These are phyloP conservation scores for Styela clava DNA, from an alignment of 23 tunicate species.

Conservation along the genomic window DNA sequence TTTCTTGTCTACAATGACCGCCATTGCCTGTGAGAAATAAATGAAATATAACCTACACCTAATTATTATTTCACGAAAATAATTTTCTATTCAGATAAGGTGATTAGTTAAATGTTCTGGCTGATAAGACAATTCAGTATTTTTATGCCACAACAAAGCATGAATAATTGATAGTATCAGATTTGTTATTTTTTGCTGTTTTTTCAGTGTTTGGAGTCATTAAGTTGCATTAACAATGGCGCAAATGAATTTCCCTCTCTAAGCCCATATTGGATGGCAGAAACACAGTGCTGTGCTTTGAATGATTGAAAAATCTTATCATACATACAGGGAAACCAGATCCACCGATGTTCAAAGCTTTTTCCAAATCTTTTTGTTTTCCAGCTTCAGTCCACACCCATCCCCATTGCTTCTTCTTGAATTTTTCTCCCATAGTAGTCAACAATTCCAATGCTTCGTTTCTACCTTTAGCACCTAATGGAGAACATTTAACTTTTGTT, in stretches of 20 bases:
- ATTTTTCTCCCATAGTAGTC: slow-evolving; percentile 60
- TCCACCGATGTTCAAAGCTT: slow-evolving; percentile 75
- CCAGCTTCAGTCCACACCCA: slow-evolving; percentile 89
- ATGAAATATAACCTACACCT: no score
- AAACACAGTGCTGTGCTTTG: no score
- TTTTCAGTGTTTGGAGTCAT: background rate
- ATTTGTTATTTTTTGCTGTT: no score
- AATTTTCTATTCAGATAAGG: no score
- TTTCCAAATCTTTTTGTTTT: slow-evolving; percentile 69
- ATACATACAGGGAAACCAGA: slow-evolving; percentile 85
- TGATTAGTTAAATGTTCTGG: background rate
- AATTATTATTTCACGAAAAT: no score
- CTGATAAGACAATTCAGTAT: background rate
- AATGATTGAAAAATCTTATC: no score
- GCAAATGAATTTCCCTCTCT: no score
- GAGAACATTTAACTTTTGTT: no score
- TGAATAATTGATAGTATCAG: no score
- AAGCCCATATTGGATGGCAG: no score
- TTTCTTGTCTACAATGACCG: slow-evolving; percentile 67
- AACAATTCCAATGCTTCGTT: slow-evolving; percentile 66
- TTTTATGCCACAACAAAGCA: background rate
- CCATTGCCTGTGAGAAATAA: slow-evolving; percentile 47
- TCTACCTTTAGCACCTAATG: slow-evolving; percentile 73
- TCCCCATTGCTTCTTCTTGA: slow-evolving; percentile 97
- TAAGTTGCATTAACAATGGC: background rate